Evolutionary conservation across 2,113 vertebrate genomes (phyloP).

Genomic region (Callorhinus ursinus): DNA sequence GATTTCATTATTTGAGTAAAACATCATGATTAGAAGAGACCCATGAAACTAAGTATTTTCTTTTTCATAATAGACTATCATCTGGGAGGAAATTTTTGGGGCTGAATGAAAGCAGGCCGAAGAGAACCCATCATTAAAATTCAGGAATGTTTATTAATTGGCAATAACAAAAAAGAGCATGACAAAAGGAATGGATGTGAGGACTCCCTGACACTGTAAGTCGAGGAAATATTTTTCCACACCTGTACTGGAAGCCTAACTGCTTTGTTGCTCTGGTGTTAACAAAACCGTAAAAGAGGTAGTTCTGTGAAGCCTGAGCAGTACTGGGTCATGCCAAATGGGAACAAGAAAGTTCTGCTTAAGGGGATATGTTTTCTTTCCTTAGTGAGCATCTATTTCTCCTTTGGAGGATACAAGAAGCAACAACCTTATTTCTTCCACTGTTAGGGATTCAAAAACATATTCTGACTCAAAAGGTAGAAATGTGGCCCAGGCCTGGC

Average conservation of each 20-base stretch:
- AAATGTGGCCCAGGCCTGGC: background rate
- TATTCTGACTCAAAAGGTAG: background rate
- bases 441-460: background rate
- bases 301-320: background rate
- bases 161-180: background rate
- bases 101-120: background rate
- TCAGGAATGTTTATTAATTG: background rate
- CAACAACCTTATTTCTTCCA: background rate
- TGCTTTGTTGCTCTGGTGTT: background rate
- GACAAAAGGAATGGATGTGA: background rate
- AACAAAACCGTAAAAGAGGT: background rate
- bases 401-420: background rate
- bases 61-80: background rate
- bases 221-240: background rate
- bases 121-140: background rate
- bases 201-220: background rate
- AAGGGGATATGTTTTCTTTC: background rate
- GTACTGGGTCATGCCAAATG: background rate
- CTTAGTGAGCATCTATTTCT: background rate
- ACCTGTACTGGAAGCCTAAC: background rate
- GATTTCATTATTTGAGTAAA: background rate
- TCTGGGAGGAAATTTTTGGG: constrained; percentile 13
- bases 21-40: background rate
- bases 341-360: background rate
- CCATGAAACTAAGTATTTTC: background rate